A percentile compares a stretch with the other conserved stretches of the same genome.
phyloP scores from a whole-genome alignment of 2,888 invertebrate genomes.

The Lamellibrachia satsuma region DNA sequence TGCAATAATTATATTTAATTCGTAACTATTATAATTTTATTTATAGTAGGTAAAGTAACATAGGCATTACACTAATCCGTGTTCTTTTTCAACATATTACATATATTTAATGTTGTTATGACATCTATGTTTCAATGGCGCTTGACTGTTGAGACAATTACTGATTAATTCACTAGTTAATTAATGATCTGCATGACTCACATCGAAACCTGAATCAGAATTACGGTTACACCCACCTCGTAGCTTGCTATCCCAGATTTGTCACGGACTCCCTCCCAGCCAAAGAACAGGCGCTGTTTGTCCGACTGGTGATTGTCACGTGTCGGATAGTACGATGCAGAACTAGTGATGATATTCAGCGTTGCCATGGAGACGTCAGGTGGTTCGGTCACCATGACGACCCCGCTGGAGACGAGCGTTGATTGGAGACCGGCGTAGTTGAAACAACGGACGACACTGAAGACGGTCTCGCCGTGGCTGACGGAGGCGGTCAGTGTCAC shows the following conservation, averaged over 20 bases:
- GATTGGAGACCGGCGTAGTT: neutral
- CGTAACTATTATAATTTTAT: too few relatives aligned
- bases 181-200: neutral
- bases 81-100: too few relatives aligned
- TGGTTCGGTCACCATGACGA: neutral
- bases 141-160: neutral
- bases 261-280: neutral
- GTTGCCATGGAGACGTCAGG: constrained; percentile 6
- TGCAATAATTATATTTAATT: too few relatives aligned
- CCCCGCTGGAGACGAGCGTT: neutral
- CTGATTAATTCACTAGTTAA: neutral
- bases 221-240: neutral
- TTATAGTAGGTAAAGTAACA: too few relatives aligned
- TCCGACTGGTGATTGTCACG: neutral
- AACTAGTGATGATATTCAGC: neutral
- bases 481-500: neutral
- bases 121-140: too few relatives aligned
- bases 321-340: neutral
- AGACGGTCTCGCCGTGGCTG: neutral
- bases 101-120: too few relatives aligned
- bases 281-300: neutral
- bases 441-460: neutral
- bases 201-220: neutral
- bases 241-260: neutral
- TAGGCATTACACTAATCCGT: too few relatives aligned